Evolutionary conservation across 1,140 invertebrate species (phyloP).

Genomic region (Zaprionus capensis): DNA sequence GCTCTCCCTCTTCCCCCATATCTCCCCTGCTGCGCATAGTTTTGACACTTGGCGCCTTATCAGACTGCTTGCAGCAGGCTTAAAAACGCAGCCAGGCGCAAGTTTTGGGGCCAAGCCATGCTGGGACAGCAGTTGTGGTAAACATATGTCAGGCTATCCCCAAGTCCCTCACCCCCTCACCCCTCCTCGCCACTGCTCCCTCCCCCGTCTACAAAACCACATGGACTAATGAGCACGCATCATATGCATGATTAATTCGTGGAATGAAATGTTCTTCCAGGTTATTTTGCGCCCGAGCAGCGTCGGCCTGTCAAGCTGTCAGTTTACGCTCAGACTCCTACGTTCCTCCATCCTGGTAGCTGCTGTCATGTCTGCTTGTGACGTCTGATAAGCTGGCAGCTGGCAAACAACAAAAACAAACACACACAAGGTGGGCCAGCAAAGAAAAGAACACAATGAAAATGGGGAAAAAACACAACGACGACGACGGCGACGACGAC

Average conservation of each 20-base stretch:
- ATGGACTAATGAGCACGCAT: conserved; percentile 56
- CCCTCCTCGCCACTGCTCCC: too few relatives aligned
- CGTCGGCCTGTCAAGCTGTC: conserved; percentile 75
- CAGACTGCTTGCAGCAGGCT: conserved; percentile 61
- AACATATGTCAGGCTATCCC: conserved; percentile 14
- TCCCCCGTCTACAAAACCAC: background rate
- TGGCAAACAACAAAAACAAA: conserved; percentile 14
- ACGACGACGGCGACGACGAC: background rate
- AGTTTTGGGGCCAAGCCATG: conserved; percentile 23
- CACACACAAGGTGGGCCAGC: background rate
- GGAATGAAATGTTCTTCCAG: conserved; percentile 52
- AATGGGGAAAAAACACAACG: background rate
- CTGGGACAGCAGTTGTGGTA: background rate
- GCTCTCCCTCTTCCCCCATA: background rate
- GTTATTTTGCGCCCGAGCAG: conserved; percentile 66
- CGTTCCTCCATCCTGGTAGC: conserved; percentile 6
- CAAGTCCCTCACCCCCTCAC: background rate
- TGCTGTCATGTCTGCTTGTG: conserved; percentile 55
- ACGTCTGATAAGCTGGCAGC: conserved; percentile 65
- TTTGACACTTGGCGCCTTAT: conserved; percentile 76
- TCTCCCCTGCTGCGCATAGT: conserved; percentile 48
- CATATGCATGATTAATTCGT: conserved; percentile 76
- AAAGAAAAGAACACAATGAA: conserved; percentile 15
- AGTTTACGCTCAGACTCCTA: conserved; percentile 45
- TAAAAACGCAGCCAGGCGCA: conserved; percentile 47